Base-by-base conservation (phyloP, 2,113 vertebrate species). In the Rattus rattus region DNA sequence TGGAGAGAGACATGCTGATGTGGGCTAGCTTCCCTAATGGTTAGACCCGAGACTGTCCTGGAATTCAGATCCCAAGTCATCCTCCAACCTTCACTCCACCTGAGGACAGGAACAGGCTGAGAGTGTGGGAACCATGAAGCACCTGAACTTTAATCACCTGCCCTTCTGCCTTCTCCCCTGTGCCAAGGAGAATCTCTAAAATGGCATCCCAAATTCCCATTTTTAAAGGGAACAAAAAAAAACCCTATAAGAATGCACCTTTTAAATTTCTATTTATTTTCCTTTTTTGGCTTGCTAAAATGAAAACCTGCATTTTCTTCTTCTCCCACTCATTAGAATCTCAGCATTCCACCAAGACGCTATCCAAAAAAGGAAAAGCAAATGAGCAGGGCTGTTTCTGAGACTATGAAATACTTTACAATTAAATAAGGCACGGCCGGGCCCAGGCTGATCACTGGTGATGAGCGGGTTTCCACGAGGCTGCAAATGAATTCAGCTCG, bases 401-500 rank as follows among this genome's bases (percentile, higher is more conserved):
- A 97, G 98, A 97, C 95, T 98, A 98, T 98, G 98, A 99, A 99
- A 98, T 98, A 98, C 98, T 99, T 99, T 94, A 98, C 97, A 94
- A 99, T 99, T 99, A 99, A 98, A 98, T 98, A 98, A 99, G 98
- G 97, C 98, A 97, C 69, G 96, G 97, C 17, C 9, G 94, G 98
- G 98, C 98, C 97, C 56, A 72, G 93, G 91, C 98, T 98, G 98
- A 98, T 99, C 98, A 97, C 97, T 86, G 79, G 96, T 99, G 98
- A 99, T 98, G 98, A 98, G 98, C 98, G 97, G 98, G 96, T 98
- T 98, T 99, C 98, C 96, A 97, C 93, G 96, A 98, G 97, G 98
- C 97, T 98, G 98, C 98, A 99, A 98, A 99, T 98, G 98, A 99
- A 99, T 99, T 99, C 98, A 98, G 98, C 97, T 26, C 61, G 93